These are phyloP conservation scores for Mycetomoellerius zeteki DNA, from an alignment of 1,140 invertebrate species.

Conservation along the genomic window DNA sequence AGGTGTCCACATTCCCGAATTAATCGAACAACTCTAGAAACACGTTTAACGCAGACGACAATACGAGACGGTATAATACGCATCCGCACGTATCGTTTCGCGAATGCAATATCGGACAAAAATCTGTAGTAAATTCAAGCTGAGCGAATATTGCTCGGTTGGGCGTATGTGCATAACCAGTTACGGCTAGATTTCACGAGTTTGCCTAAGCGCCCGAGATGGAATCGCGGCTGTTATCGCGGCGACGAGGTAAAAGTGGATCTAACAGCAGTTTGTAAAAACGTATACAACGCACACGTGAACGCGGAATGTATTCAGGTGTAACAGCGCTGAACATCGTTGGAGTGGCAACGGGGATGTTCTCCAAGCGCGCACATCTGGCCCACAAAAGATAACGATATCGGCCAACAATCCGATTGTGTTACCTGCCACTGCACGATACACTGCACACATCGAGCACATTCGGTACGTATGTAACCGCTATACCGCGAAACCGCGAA, in stretches of 20 bases:
- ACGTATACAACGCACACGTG: neutral
- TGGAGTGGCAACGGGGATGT: neutral
- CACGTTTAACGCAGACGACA: neutral
- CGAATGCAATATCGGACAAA: neutral
- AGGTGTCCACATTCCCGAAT: too few species aligned
- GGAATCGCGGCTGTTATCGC: slow-evolving; percentile 53
- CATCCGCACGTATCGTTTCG: neutral
- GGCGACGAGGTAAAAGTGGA: slow-evolving; percentile 28
- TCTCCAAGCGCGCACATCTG: slow-evolving; percentile 55
- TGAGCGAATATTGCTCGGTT: slow-evolving; percentile 14
- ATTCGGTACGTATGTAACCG: neutral
- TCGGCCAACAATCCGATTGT: slow-evolving; percentile 44
- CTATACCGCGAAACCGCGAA: neutral
- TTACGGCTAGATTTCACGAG: slow-evolving; percentile 50
- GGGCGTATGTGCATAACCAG: slow-evolving; percentile 31
- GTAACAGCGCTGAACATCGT: slow-evolving; percentile 27
- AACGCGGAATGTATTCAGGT: slow-evolving; percentile 38
- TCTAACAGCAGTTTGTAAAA: slow-evolving; percentile 27
- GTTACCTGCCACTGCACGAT: slow-evolving; percentile 35
- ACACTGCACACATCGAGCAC: neutral
- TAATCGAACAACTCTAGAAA: neutral
- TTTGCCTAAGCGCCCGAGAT: slow-evolving; percentile 22
- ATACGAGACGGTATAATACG: neutral
- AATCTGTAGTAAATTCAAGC: slow-evolving; percentile 13
- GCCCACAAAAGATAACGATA: slow-evolving; percentile 55